These are phyloP conservation scores for Eospalax fontanierii DNA, from an alignment of 2,797 vertebrate genomes.

Conservation along the genomic window DNA sequence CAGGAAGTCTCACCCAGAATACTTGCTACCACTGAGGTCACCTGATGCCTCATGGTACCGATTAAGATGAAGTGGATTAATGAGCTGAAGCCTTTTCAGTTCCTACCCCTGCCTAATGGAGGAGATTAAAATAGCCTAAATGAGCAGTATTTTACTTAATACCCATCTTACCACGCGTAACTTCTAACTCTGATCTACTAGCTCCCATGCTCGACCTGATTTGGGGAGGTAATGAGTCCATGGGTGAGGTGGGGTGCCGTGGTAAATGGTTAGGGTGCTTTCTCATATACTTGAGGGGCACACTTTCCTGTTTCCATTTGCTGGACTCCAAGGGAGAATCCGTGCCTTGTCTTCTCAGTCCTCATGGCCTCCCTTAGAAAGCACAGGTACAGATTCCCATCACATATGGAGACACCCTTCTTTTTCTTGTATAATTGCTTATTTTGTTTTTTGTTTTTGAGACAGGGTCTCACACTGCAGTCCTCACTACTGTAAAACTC, in stretches of 20 bases:
- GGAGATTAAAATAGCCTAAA: constrained; percentile 31
- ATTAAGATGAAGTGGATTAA: constrained; percentile 45
- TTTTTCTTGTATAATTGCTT: not conserved
- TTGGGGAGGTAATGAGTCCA: constrained; percentile 20
- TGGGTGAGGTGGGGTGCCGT: not conserved
- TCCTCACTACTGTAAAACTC: not conserved
- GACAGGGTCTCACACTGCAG: not conserved
- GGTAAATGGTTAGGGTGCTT: not conserved
- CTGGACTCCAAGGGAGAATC: not conserved
- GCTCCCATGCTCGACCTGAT: not conserved
- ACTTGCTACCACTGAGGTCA: not conserved
- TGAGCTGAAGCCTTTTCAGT: constrained; percentile 6
- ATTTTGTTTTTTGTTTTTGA: not conserved
- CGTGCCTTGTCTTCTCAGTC: not conserved
- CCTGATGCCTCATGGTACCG: not conserved
- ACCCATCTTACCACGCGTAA: not conserved
- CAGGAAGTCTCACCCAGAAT: not conserved
- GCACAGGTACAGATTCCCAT: not conserved
- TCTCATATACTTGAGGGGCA: not conserved
- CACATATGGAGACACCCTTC: not conserved
- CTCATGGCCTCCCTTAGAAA: not conserved
- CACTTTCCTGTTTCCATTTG: not conserved
- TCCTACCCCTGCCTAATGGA: constrained; percentile 1
- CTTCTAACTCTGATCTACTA: constrained; percentile 48
- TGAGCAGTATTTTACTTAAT: constrained; percentile 63